A percentile compares a stretch with the other conserved stretches of the same genome.
phyloP scores from a whole-genome alignment of 2,113 vertebrate species.

The Larimichthys polyactis region DNA sequence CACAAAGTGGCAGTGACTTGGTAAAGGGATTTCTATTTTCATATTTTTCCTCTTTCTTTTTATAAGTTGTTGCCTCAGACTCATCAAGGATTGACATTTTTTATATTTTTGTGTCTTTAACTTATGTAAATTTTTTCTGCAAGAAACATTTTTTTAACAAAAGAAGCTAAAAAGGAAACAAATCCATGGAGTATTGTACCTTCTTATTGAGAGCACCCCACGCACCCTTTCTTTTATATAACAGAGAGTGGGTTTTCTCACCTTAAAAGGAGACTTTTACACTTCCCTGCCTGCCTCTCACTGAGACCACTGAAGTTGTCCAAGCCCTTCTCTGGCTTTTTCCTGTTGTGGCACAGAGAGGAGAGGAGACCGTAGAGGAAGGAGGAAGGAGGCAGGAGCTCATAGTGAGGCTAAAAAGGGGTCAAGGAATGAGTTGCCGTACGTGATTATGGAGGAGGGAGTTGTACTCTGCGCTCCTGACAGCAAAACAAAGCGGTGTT shows the following conservation, averaged over 20 bases:
- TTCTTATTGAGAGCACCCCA: conserved; percentile 64
- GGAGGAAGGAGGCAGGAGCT: conserved; percentile 54
- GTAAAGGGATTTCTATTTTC: conserved; percentile 60
- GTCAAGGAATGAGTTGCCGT: conserved; percentile 47
- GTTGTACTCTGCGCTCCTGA: conserved; percentile 40
- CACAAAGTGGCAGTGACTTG: conserved; percentile 54
- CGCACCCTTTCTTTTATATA: conserved; percentile 78
- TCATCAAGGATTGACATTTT: conserved; percentile 20
- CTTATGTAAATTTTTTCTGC: conserved; percentile 15
- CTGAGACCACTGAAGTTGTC: conserved; percentile 67
- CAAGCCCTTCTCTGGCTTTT: conserved; percentile 61
- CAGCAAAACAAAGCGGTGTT: conserved; percentile 71
- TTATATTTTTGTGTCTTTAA: conserved; percentile 2
- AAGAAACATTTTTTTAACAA: conserved; percentile 39
- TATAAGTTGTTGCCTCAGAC: conserved; percentile 1
- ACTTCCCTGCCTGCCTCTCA: conserved; percentile 74
- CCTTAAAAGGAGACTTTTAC: conserved; percentile 86
- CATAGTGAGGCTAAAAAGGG: conserved; percentile 31
- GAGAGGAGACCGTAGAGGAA: conserved; percentile 45
- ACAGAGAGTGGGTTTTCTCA: conserved; percentile 81
- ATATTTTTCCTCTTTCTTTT: no score
- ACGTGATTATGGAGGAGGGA: conserved; percentile 58
- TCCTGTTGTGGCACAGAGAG: conserved; percentile 74
- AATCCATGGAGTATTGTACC: conserved; percentile 60
- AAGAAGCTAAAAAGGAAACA: conserved; percentile 60